Percentiles rank a stretch among this genome's conserved stretches.
These are phyloP conservation scores for Alexandromys fortis DNA, from an alignment of 2,113 vertebrate species.

Conservation along the genomic window DNA sequence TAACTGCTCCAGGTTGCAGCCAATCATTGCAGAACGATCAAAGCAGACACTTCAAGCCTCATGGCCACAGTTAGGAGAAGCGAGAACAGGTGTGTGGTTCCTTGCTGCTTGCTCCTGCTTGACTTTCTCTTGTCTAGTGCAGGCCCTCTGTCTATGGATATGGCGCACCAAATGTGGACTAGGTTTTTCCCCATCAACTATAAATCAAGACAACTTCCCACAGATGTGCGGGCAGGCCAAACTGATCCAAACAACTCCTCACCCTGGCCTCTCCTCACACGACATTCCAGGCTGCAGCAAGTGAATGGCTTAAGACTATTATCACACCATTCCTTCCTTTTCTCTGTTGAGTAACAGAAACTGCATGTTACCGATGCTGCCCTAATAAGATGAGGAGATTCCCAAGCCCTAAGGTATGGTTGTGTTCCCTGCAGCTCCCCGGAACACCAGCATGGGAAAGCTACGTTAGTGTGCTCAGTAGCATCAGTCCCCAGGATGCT, in stretches of 20 bases:
- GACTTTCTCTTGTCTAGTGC: background rate
- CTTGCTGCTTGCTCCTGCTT: background rate
- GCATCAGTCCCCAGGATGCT: background rate
- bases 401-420: background rate
- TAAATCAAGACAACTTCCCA: background rate
- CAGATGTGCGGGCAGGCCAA: no score
- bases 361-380: background rate
- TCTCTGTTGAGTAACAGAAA: background rate
- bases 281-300: background rate
- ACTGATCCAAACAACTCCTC: background rate
- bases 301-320: background rate
- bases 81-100: background rate
- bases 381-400: background rate
- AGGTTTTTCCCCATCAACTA: background rate
- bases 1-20: background rate
- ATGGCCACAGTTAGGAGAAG: background rate
- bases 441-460: background rate
- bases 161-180: background rate
- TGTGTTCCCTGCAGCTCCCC: accelerated
- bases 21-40: background rate
- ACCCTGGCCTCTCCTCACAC: no score
- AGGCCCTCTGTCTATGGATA: background rate
- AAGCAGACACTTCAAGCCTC: background rate
- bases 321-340: background rate
- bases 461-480: background rate